A percentile compares a stretch with the other conserved stretches of the same genome.
These are phyloP conservation scores for Macrotus californicus DNA, from an alignment of 2,113 vertebrate genomes.

Conservation along the genomic window DNA sequence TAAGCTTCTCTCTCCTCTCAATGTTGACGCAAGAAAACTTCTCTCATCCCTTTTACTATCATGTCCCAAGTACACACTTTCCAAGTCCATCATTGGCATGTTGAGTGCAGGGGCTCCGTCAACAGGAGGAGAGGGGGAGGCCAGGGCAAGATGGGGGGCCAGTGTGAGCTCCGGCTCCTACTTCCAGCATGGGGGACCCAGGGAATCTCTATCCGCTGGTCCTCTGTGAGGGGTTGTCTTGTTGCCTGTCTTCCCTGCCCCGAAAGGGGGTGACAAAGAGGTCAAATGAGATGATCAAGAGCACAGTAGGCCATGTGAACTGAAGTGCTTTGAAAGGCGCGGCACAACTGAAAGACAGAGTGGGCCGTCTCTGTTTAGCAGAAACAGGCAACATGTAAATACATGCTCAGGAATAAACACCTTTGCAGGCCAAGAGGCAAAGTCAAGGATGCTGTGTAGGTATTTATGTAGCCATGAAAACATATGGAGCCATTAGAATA, in stretches of 20 bases:
- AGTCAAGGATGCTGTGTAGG: background rate
- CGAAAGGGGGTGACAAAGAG: background rate
- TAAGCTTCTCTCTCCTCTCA: background rate
- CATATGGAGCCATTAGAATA: background rate
- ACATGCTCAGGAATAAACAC: background rate
- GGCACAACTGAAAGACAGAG: background rate
- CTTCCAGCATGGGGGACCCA: background rate
- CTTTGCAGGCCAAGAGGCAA: background rate
- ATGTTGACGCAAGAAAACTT: background rate
- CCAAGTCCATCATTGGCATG: background rate
- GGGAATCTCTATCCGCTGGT: background rate
- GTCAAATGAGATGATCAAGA: background rate
- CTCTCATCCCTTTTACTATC: background rate
- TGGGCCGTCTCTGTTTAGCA: background rate
- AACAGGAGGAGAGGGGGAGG: background rate
- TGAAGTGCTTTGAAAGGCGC: background rate
- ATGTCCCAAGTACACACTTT: background rate
- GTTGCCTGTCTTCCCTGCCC: background rate
- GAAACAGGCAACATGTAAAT: background rate
- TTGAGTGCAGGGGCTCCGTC: too few relatives aligned
- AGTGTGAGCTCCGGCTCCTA: background rate
- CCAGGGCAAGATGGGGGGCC: rapidly evolving
- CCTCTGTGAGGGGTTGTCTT: background rate
- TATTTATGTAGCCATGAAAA: background rate
- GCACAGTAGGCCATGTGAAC: rapidly evolving